phyloP scores from a whole-genome alignment of 2,888 invertebrate species.

The Oligia latruncula region DNA sequence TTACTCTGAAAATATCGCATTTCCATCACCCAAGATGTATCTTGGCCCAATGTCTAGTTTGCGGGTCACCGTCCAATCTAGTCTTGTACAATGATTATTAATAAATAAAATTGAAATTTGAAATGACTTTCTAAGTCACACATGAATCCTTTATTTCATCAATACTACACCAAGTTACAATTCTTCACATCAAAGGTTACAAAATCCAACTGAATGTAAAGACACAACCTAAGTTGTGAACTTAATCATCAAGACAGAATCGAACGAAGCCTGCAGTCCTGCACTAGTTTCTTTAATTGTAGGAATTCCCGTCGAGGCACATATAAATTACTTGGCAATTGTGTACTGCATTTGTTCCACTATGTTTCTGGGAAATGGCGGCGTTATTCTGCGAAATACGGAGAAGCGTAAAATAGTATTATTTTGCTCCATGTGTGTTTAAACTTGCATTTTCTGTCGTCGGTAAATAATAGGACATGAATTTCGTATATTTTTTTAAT shows the following conservation, averaged over 20 bases:
- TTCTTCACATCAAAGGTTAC: neutral
- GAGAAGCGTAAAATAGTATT: slow-evolving; percentile 48
- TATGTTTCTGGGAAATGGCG: slow-evolving; percentile 49
- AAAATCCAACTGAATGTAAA: slow-evolving; percentile 6
- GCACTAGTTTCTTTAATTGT: slow-evolving; percentile 67
- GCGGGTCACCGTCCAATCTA: no score
- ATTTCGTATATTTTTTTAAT: neutral
- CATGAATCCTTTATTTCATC: neutral
- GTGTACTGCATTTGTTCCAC: slow-evolving; percentile 66
- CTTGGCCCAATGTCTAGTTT: no score
- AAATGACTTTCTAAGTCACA: neutral
- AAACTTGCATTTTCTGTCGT: slow-evolving; percentile 46
- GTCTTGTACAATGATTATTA: no score
- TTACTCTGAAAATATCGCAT: no score
- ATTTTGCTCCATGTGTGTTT: slow-evolving; percentile 25
- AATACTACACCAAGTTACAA: neutral
- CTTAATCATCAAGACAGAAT: slow-evolving; percentile 49
- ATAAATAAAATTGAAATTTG: neutral
- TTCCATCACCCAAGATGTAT: no score
- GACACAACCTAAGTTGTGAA: slow-evolving; percentile 23
- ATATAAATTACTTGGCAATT: slow-evolving; percentile 69
- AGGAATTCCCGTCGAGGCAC: slow-evolving; percentile 59
- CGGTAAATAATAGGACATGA: slow-evolving; percentile 1
- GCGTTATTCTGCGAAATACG: slow-evolving; percentile 54
- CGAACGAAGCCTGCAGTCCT: slow-evolving; percentile 29